Evolutionary conservation across 2,797 vertebrate genomes (phyloP).

Genomic region (Saxicola maurus): DNA sequence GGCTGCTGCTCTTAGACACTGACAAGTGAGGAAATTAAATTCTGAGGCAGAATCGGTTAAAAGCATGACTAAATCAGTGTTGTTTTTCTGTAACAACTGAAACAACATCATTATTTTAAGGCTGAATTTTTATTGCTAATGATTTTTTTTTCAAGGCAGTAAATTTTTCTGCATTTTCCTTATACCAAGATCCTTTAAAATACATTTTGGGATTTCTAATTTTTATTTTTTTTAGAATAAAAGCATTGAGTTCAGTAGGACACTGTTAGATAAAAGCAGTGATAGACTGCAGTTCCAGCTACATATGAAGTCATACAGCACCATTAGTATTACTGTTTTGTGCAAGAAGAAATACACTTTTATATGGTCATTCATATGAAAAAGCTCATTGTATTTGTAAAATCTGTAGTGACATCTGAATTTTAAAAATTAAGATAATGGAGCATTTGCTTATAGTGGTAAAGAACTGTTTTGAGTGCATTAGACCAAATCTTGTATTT

Average conservation of each 20-base stretch:
- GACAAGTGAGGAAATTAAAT: conserved; percentile 66
- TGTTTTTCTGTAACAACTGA: conserved; percentile 63
- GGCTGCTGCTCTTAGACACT: conserved; percentile 12
- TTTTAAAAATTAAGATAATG: background rate
- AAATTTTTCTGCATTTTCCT: background rate
- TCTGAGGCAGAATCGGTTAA: conserved; percentile 63
- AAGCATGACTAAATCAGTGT: conserved; percentile 50
- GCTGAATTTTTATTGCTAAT: conserved; percentile 32
- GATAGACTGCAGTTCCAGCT: background rate
- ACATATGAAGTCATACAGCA: background rate
- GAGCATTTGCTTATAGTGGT: background rate
- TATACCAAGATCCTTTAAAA: background rate
- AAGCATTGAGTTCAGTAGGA: background rate
- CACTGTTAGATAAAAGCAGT: background rate
- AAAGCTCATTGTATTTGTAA: background rate
- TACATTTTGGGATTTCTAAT: background rate
- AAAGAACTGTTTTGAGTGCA: background rate
- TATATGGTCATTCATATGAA: background rate
- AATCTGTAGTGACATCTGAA: background rate
- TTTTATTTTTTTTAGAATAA: background rate
- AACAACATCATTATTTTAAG: conserved; percentile 53
- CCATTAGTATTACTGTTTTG: background rate
- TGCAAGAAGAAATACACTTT: background rate
- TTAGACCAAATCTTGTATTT: background rate
- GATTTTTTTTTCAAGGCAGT: background rate